Conservation (phyloP, 2,797 vertebrate genomes). For the Sebastes itinus region DNA sequence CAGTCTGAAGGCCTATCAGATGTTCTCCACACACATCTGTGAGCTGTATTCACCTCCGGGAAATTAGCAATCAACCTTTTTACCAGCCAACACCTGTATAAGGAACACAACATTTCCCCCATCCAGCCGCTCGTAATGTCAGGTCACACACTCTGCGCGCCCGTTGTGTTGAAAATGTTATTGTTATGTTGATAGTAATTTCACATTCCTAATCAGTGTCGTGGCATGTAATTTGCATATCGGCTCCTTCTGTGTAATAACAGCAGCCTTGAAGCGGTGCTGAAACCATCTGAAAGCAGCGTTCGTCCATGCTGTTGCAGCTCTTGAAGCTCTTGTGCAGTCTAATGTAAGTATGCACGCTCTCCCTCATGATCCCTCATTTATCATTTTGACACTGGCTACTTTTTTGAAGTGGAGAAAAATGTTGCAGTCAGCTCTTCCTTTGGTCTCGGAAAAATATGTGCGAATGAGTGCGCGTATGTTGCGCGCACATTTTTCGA, state of each 20-base stretch:
- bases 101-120: conserved; percentile 42
- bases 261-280: conserved; percentile 20
- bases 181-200: conserved; percentile 63
- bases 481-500: conserved; percentile 7
- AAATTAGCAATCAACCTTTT: conserved; percentile 80
- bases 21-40: conserved; percentile 67
- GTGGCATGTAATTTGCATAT: conserved; percentile 61
- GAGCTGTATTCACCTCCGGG: conserved; percentile 68
- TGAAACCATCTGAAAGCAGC: conserved; percentile 21
- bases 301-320: conserved; percentile 21
- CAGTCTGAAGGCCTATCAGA: conserved; percentile 65
- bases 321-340: conserved; percentile 69
- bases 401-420: conserved; percentile 86
- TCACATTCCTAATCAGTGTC: conserved; percentile 66
- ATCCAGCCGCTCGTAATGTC: conserved; percentile 54
- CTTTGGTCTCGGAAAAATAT: conserved; percentile 74
- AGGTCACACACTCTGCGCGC: conserved; percentile 51
- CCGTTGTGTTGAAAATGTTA: conserved; percentile 50
- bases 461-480: conserved; percentile 63
- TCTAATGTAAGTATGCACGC: conserved; percentile 78
- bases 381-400: conserved; percentile 86
- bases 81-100: conserved; percentile 70
- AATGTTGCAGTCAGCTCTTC: conserved; percentile 86
- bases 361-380: conserved; percentile 80
- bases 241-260: conserved; percentile 30